Conservation (phyloP, 2,888 invertebrate genomes). For the Nemoura dubitans region DNA sequence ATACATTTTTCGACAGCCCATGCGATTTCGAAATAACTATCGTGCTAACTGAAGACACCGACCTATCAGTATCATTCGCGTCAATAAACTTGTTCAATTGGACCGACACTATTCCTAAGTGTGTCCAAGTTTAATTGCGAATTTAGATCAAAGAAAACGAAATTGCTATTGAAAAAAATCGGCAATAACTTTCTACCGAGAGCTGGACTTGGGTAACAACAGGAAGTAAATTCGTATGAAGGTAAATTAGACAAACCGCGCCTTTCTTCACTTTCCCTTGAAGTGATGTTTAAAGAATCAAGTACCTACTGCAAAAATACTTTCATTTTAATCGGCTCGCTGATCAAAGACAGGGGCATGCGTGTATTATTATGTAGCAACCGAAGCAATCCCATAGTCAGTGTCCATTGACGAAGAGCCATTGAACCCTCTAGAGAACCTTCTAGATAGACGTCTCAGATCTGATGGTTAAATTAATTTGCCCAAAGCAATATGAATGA, state of each 20-base stretch:
- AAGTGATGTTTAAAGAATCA: conserved; percentile 19
- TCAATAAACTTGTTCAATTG: not conserved
- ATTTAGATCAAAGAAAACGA: conserved; percentile 31
- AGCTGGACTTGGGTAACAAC: conserved; percentile 44
- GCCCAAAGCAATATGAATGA: not conserved
- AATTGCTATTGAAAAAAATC: conserved; percentile 4
- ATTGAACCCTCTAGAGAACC: not conserved
- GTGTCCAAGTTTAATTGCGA: not conserved
- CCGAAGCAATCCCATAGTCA: too few relatives aligned
- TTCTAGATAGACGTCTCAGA: too few relatives aligned
- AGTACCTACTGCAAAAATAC: not conserved
- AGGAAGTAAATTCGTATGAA: conserved; percentile 42
- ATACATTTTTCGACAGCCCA: too few relatives aligned
- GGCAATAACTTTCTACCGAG: conserved; percentile 44
- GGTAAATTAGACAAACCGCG: conserved; percentile 43
- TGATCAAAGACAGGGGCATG: not conserved
- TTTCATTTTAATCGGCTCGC: not conserved
- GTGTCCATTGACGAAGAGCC: not conserved
- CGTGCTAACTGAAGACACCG: too few relatives aligned
- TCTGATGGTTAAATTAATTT: too few relatives aligned
- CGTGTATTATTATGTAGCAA: not conserved
- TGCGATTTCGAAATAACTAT: too few relatives aligned
- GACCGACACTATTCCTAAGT: not conserved
- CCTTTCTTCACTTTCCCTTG: conserved; percentile 40
- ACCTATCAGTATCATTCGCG: not conserved